A percentile compares a stretch with the other conserved stretches of the same genome.
Evolutionary conservation across 2,888 invertebrate genomes (phyloP).

Genomic region (Synergus laeviventris): DNA sequence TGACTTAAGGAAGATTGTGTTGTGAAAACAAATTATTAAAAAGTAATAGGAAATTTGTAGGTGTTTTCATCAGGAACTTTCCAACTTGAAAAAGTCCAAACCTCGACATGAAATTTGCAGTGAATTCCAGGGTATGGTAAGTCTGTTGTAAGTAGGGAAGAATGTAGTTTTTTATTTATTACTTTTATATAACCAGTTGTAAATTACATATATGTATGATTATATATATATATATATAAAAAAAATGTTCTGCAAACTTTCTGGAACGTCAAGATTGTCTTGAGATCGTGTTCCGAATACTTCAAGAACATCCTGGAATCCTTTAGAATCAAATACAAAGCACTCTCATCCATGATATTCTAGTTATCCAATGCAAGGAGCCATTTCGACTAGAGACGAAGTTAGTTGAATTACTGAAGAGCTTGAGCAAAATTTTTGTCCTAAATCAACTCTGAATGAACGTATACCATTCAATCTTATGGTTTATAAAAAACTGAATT

Average conservation of each 20-base stretch:
- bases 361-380: conserved; percentile 23
- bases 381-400: conserved; percentile 6
- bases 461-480: conserved; percentile 1
- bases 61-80: no score
- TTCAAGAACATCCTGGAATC: conserved; percentile 20
- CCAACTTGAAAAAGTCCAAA: no score
- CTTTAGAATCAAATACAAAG: conserved; percentile 29
- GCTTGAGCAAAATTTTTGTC: conserved; percentile 16
- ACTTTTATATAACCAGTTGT: no score
- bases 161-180: no score
- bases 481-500: background rate
- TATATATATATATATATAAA: no score
- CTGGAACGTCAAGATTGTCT: conserved; percentile 19
- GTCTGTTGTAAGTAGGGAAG: no score
- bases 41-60: no score
- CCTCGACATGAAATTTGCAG: no score
- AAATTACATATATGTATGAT: no score
- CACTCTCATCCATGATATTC: conserved; percentile 18
- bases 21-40: no score
- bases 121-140: no score
- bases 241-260: conserved; percentile 20
- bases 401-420: conserved; percentile 25
- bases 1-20: no score
- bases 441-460: conserved; percentile 11
- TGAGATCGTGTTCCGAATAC: conserved; percentile 18